Evolutionary conservation across 2,888 invertebrate genomes (phyloP).

Genomic region (Ethmia dodecea): DNA sequence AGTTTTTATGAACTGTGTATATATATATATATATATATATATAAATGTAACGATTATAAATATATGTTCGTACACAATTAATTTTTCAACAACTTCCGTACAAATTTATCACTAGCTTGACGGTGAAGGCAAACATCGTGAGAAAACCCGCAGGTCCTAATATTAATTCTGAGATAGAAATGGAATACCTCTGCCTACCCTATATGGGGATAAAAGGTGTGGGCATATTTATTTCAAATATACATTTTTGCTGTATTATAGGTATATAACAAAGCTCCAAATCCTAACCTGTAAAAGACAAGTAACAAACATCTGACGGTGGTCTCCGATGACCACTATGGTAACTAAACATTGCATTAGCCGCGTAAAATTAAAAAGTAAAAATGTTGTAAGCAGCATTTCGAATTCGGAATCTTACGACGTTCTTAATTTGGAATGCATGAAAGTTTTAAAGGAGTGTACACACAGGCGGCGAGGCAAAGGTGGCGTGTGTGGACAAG

Average conservation of each 20-base stretch:
- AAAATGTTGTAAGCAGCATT: conserved; percentile 31
- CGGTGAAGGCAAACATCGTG: too few species aligned
- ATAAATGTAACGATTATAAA: neutral
- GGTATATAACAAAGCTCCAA: too few species aligned
- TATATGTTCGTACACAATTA: neutral
- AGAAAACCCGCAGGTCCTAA: too few species aligned
- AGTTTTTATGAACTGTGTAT: neutral
- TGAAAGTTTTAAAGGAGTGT: conserved; percentile 50
- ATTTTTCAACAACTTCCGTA: too few species aligned
- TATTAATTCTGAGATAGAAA: too few species aligned
- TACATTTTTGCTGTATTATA: too few species aligned
- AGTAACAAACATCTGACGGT: conserved; percentile 63
- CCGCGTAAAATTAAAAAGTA: conserved; percentile 24
- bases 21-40: neutral
- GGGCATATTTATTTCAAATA: neutral
- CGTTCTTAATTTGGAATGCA: conserved; percentile 25
- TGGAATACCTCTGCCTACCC: too few species aligned
- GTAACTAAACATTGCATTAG: conserved; percentile 59
- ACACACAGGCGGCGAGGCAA: conserved; percentile 53
- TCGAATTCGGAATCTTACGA: conserved; percentile 21
- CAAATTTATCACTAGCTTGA: too few species aligned
- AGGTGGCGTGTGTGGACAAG: conserved; percentile 53
- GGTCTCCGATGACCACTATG: conserved; percentile 49
- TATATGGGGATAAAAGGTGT: neutral
- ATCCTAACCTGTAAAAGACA: conserved; percentile 45